phyloP scores from a whole-genome alignment of 2,797 vertebrate species.

The Miichthys miiuy region DNA sequence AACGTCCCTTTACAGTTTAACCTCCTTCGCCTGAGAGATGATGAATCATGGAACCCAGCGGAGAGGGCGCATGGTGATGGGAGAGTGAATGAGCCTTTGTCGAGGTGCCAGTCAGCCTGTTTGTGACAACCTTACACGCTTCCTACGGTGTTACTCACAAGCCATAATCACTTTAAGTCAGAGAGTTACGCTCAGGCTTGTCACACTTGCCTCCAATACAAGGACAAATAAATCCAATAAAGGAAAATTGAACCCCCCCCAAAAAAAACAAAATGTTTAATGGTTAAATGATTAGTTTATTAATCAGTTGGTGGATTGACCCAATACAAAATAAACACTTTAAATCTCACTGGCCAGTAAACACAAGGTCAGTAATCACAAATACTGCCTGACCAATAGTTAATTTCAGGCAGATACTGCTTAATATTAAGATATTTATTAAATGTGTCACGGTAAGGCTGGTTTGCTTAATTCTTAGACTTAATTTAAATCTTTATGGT shows the following conservation, averaged over 20 bases:
- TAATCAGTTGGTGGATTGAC: neutral
- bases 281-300: neutral
- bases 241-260: neutral
- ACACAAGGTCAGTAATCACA: neutral
- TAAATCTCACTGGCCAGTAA: neutral
- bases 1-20: constrained; percentile 60
- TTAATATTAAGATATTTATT: neutral
- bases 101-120: constrained; percentile 53
- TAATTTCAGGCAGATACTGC: too few relatives aligned
- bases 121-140: constrained; percentile 51
- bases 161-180: constrained; percentile 47
- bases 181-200: constrained; percentile 8
- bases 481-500: too few relatives aligned
- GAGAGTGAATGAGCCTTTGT: constrained; percentile 40
- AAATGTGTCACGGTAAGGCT: neutral
- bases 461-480: too few relatives aligned
- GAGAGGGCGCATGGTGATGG: constrained; percentile 24
- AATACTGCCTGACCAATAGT: neutral
- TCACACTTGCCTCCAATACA: constrained; percentile 7
- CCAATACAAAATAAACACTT: neutral
- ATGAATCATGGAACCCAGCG: constrained; percentile 49
- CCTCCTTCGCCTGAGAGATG: constrained; percentile 56
- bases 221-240: neutral
- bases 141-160: constrained; percentile 43
- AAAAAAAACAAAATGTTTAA: neutral